A percentile compares a stretch with the other conserved stretches of the same genome.
Conservation (phyloP, 2,113 vertebrate genomes). For the Varanus komodoensis region DNA sequence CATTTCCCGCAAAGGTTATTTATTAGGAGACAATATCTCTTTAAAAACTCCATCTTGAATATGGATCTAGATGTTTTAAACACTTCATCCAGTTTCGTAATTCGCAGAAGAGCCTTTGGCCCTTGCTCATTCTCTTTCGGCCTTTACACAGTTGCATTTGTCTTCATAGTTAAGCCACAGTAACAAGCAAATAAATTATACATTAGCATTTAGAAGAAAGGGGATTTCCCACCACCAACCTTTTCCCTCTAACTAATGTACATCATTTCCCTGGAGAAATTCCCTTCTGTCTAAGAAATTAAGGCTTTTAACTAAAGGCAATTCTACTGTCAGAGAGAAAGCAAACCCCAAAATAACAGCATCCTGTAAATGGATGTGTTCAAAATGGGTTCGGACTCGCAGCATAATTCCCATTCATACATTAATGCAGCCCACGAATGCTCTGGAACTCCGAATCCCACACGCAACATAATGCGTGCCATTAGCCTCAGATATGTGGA, state of each 20-base stretch:
- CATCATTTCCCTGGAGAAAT: constrained; percentile 62
- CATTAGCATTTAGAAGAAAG: constrained; percentile 66
- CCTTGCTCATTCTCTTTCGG: constrained; percentile 43
- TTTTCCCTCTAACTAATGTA: constrained; percentile 46
- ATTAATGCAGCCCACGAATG: neutral
- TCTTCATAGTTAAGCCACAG: constrained; percentile 56
- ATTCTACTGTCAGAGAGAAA: constrained; percentile 36
- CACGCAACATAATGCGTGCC: neutral
- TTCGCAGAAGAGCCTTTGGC: constrained; percentile 43
- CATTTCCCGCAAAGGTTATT: constrained; percentile 38
- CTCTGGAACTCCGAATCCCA: neutral
- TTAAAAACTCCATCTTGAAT: neutral
- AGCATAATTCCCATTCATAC: constrained; percentile 2
- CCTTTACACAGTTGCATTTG: constrained; percentile 46
- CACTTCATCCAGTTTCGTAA: constrained; percentile 42
- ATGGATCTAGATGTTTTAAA: constrained; percentile 34
- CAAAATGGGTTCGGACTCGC: neutral
- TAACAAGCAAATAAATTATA: constrained; percentile 65
- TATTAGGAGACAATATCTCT: neutral
- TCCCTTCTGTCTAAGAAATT: constrained; percentile 61
- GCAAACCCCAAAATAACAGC: constrained; percentile 31
- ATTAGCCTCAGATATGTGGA: neutral
- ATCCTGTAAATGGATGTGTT: constrained; percentile 34
- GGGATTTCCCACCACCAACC: neutral
- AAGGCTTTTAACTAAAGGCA: constrained; percentile 57